A percentile compares a stretch with the other conserved stretches of the same genome.
phyloP scores from a whole-genome alignment of 1,140 invertebrate species.

The Nasonia vitripennis region DNA sequence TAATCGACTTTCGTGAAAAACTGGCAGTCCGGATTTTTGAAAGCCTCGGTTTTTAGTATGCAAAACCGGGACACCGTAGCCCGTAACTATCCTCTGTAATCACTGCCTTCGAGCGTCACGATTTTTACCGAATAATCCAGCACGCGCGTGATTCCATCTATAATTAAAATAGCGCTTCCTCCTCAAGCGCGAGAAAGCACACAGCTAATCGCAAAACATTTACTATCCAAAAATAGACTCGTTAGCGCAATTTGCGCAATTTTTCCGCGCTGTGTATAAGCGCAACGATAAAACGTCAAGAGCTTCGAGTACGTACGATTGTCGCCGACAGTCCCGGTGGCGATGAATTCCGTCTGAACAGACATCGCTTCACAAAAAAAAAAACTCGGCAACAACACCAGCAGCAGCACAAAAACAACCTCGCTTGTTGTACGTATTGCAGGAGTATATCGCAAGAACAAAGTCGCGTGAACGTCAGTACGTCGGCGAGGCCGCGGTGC shows the following conservation, averaged over 20 bases:
- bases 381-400: background rate
- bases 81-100: background rate
- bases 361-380: slow-evolving; percentile 2
- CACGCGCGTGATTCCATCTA: background rate
- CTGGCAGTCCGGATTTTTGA: background rate
- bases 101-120: background rate
- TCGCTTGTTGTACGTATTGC: background rate
- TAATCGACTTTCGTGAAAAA: background rate
- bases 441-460: background rate
- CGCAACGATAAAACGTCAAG: no score
- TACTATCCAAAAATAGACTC: no score
- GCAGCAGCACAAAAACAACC: background rate
- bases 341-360: slow-evolving; percentile 5
- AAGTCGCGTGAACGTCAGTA: background rate
- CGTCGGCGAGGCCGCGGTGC: background rate
- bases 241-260: no score
- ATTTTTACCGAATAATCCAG: background rate
- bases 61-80: background rate
- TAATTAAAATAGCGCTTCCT: background rate
- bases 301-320: slow-evolving; percentile 37
- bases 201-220: background rate
- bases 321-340: background rate
- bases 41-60: background rate
- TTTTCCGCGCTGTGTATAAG: no score
- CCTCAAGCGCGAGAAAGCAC: background rate